Evolutionary conservation across 2,113 vertebrate species (phyloP).

Genomic region (Casuarius casuarius): DNA sequence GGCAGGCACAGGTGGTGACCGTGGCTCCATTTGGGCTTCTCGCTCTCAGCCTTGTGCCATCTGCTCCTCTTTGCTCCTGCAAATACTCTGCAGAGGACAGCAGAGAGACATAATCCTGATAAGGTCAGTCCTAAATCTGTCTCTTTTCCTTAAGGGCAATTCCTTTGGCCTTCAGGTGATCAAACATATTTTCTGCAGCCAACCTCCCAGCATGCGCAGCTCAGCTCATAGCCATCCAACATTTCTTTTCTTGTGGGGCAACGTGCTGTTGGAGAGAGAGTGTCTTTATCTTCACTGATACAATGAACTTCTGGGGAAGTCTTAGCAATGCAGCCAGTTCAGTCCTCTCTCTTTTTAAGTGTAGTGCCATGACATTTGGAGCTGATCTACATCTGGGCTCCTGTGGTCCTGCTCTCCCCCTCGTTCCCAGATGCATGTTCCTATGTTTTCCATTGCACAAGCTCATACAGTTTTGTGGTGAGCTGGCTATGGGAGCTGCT

Average conservation of each 20-base stretch:
- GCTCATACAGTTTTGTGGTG: not conserved
- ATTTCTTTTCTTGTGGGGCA: not conserved
- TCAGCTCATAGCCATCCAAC: not conserved
- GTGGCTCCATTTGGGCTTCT: not conserved
- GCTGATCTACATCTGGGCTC: not conserved
- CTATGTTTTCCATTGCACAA: not conserved
- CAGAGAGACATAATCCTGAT: not conserved
- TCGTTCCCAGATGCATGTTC: not conserved
- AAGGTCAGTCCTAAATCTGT: not conserved
- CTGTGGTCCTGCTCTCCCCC: not conserved
- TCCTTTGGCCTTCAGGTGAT: not conserved
- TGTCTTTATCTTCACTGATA: not conserved
- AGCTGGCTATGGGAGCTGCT: not conserved
- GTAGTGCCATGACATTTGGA: not conserved
- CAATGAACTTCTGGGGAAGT: not conserved
- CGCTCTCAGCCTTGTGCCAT: slow-evolving; percentile 12
- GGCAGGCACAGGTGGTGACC: slow-evolving; percentile 29
- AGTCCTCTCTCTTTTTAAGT: not conserved
- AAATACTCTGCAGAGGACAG: not conserved
- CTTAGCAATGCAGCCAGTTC: not conserved
- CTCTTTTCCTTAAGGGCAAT: not conserved
- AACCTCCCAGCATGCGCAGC: not conserved
- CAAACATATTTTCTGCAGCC: not conserved
- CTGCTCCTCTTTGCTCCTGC: slow-evolving; percentile 18
- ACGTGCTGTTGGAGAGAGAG: not conserved